Evolutionary conservation across 2,797 vertebrate species (phyloP).

Genomic region (Myotis myotis): DNA sequence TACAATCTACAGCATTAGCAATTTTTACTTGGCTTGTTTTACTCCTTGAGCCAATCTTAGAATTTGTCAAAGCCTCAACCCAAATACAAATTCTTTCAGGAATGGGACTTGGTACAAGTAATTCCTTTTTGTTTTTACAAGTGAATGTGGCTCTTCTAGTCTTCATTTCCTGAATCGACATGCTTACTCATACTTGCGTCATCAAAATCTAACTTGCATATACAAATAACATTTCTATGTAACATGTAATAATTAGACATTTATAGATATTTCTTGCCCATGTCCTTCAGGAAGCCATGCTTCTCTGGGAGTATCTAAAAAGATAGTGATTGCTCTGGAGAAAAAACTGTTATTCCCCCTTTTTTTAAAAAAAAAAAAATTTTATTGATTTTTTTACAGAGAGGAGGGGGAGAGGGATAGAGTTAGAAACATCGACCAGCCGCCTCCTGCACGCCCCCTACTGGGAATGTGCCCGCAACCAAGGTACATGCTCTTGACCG

Average conservation of each 20-base stretch:
- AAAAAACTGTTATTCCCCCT: background rate
- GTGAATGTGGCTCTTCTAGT: background rate
- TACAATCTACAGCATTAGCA: background rate
- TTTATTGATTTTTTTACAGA: no score
- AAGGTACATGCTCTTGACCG: no score
- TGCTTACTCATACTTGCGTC: background rate
- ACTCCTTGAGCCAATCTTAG: background rate
- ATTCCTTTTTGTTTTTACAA: constrained; percentile 18
- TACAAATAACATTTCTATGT: background rate
- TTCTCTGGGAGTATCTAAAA: background rate
- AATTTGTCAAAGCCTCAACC: constrained; percentile 38
- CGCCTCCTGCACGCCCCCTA: no score
- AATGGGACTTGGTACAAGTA: background rate
- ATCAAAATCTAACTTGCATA: constrained; percentile 12
- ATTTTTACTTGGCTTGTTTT: constrained; percentile 24
- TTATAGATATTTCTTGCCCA: constrained; percentile 28
- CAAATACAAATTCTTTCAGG: constrained; percentile 26
- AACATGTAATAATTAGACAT: background rate
- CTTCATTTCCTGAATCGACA: background rate
- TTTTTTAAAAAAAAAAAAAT: no score
- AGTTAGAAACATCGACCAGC: no score
- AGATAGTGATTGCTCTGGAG: background rate
- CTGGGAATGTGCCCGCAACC: no score
- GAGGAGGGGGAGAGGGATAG: no score
- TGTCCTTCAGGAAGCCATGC: background rate